Percentiles rank a stretch among this genome's conserved stretches.
phyloP scores from a whole-genome alignment of 2,797 vertebrate genomes.

The Thamnophis elegans region DNA sequence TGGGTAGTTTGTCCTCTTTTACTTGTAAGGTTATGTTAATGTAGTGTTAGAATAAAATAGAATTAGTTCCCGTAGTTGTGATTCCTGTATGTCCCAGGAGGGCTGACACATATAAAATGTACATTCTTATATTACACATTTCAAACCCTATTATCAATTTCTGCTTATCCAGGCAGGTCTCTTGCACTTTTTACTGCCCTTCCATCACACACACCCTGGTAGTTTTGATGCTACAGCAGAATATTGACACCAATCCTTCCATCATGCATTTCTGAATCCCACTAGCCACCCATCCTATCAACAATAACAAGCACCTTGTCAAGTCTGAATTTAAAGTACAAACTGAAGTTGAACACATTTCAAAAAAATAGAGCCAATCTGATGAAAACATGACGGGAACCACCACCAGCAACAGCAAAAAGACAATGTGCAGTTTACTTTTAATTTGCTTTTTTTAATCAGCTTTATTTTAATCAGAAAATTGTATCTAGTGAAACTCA shows the following conservation, averaged over 20 bases:
- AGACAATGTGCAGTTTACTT: conserved; percentile 62
- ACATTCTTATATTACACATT: conserved; percentile 20
- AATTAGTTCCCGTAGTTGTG: background rate
- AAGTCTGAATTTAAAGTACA: conserved; percentile 22
- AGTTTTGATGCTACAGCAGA: conserved; percentile 20
- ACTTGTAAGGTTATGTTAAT: background rate
- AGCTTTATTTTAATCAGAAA: conserved; percentile 74
- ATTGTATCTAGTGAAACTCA: conserved; percentile 65
- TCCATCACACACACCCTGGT: conserved; percentile 18
- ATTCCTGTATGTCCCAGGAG: background rate
- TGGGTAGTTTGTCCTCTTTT: background rate
- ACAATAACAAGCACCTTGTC: conserved; percentile 8
- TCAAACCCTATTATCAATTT: conserved; percentile 41
- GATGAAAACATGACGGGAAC: conserved; percentile 50
- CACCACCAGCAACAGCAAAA: conserved; percentile 46
- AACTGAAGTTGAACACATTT: conserved; percentile 50
- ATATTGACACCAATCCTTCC: conserved; percentile 25
- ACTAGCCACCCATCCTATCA: background rate
- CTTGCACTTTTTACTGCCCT: conserved; percentile 24
- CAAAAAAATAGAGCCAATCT: conserved; percentile 43
- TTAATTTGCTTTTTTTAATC: conserved; percentile 75
- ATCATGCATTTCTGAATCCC: conserved; percentile 31
- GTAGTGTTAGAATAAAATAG: background rate
- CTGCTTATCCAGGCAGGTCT: conserved; percentile 25
- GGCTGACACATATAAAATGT: background rate